phyloP scores from a whole-genome alignment of 2,888 invertebrate genomes.

The Hydrotaea cyrtoneurina region DNA sequence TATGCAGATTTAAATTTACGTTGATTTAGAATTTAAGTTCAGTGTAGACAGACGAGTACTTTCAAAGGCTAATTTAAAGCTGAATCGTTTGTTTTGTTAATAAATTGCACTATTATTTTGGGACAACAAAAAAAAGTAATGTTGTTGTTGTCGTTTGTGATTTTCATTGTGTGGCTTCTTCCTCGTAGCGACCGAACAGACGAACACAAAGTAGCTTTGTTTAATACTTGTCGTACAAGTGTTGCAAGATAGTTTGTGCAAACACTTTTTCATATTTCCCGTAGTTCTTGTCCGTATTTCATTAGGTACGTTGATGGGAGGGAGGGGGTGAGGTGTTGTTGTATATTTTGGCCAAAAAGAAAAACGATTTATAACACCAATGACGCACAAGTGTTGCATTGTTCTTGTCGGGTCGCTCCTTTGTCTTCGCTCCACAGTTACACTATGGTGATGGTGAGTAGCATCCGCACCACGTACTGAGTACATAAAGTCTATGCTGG shows the following conservation, averaged over 20 bases:
- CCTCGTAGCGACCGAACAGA: no score
- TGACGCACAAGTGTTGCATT: conserved; percentile 40
- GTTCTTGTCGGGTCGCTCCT: conserved; percentile 1
- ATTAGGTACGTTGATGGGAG: neutral
- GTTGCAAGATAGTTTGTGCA: conserved; percentile 34
- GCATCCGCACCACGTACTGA: conserved; percentile 4
- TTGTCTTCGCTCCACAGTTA: conserved; percentile 34
- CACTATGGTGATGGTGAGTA: neutral
- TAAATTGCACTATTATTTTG: neutral
- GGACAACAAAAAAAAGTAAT: neutral
- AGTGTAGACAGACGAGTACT: neutral
- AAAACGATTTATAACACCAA: conserved; percentile 37
- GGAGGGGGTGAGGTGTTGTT: neutral
- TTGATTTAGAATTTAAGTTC: no score
- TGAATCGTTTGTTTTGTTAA: neutral
- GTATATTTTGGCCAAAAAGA: conserved; percentile 19
- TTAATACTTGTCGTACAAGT: conserved; percentile 28
- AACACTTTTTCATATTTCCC: conserved; percentile 32
- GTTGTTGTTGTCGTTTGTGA: neutral
- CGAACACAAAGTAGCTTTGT: conserved; percentile 18
- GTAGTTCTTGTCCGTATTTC: neutral
- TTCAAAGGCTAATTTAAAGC: neutral
- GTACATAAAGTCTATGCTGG: neutral
- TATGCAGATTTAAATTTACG: no score
- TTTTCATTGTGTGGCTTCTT: conserved; percentile 20